Evolutionary conservation across 1,140 invertebrate genomes (phyloP), one percentile per base, ranked within the genome.

Genomic region (Heterodera carotae): DNA sequence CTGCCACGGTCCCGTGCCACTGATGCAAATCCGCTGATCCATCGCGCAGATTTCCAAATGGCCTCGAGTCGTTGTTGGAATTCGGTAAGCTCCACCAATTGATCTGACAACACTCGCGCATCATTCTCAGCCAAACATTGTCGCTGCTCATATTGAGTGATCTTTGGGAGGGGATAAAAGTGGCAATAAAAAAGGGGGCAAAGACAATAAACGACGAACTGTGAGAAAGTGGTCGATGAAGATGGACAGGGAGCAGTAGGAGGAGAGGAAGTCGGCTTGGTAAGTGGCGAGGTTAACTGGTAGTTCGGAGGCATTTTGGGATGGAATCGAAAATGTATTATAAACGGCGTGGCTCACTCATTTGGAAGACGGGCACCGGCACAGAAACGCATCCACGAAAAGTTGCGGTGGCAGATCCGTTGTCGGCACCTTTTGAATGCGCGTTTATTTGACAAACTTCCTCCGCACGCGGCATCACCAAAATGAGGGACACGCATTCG

Each of bases 311-410:
- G 29, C n/a, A n/a, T n/a, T n/a, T n/a, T n/a, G 53, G 64, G 53
- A 36, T 12, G 18, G 39, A 36, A 72, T 56, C 12, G 4, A 75
- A 27, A 5, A 27, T 18, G n/a, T 29, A 33, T 75, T 59, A 67
- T 75, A 36, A 31, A 22, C 10, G 18, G 18, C 27, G 31, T 39
- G 36, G 72, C 75, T 70, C 43, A 82, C 81, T 82, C 80, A 82
- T 83, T 82, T 82, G 83, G 71, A 82, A 82, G 34, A 82, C 75
- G 27, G 79, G 62, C 36, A 83, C 71, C 31, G 81, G 82, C 34
- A 82, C 64, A 18, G 82, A 76, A 18, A 68, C 36, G 73, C 81
- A 82, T 22, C 79, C 81, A 67, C 72, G 76, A 34, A 80, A 82
- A 18, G 71, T 64, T 33, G 77, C 67, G n/a, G 34, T 60, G 15